These are phyloP conservation scores for Drosophila bipectinata DNA, from an alignment of 1,140 invertebrate species.

Conservation along the genomic window DNA sequence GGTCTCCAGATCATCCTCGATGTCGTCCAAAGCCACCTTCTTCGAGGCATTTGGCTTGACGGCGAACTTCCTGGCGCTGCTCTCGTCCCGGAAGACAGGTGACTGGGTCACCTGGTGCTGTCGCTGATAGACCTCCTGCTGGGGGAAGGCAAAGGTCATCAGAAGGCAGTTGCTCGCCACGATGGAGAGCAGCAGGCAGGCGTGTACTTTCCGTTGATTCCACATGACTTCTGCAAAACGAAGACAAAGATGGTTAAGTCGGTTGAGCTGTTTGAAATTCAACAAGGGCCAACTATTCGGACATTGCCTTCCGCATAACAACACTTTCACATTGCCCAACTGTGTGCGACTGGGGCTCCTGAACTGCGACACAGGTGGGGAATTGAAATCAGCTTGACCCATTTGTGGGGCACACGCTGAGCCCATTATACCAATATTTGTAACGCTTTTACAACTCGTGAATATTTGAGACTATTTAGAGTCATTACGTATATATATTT, in stretches of 20 bases:
- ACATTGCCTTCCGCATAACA: slow-evolving; percentile 39
- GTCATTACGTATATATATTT: neutral
- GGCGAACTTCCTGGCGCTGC: slow-evolving; percentile 88
- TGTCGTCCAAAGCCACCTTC: slow-evolving; percentile 92
- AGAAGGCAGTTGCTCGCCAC: slow-evolving; percentile 84
- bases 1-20: slow-evolving; percentile 90
- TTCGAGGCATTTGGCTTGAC: slow-evolving; percentile 94
- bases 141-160: slow-evolving; percentile 84
- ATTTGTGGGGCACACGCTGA: slow-evolving; percentile 29
- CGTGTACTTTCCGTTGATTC: slow-evolving; percentile 82
- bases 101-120: slow-evolving; percentile 62
- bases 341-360: slow-evolving; percentile 31
- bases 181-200: slow-evolving; percentile 84
- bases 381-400: slow-evolving; percentile 44
- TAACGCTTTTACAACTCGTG: neutral
- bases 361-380: slow-evolving; percentile 48
- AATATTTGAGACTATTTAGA: neutral
- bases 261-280: slow-evolving; percentile 42
- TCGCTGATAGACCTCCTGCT: slow-evolving; percentile 75
- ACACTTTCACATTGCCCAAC: slow-evolving; percentile 64
- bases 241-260: slow-evolving; percentile 19
- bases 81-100: slow-evolving; percentile 65
- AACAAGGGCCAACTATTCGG: slow-evolving; percentile 3
- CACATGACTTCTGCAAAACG: slow-evolving; percentile 79
- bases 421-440: slow-evolving; percentile 29